phyloP scores from a whole-genome alignment of 2,888 invertebrate species.

The Enchytraeus crypticus region DNA sequence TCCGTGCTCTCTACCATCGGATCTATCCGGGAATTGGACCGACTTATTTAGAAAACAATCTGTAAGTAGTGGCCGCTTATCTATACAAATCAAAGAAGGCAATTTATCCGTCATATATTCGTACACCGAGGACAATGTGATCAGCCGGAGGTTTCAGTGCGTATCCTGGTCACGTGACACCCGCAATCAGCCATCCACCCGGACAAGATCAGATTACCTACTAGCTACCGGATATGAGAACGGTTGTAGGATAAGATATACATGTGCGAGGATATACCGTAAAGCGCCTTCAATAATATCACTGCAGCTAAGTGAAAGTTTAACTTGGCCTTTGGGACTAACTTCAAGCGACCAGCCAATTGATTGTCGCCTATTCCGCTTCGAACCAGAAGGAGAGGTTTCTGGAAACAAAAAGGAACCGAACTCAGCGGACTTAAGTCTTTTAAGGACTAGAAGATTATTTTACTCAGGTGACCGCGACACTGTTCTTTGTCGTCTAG shows the following conservation, averaged over 20 bases:
- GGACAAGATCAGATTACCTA: slow-evolving; percentile 10
- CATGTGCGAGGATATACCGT: slow-evolving; percentile 17
- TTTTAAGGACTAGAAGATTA: not conserved
- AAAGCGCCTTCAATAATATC: slow-evolving; percentile 4
- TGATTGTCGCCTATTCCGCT: slow-evolving; percentile 2
- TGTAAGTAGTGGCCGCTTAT: no score
- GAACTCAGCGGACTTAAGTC: no score
- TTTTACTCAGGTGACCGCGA: slow-evolving; percentile 1
- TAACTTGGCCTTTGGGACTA: slow-evolving; percentile 1
- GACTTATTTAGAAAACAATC: not conserved
- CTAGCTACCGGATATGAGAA: slow-evolving; percentile 18
- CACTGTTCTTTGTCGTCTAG: not conserved
- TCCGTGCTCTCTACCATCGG: slow-evolving; percentile 11
- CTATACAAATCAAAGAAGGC: no score
- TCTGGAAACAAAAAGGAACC: not conserved
- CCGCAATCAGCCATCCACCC: not conserved
- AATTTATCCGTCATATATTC: not conserved
- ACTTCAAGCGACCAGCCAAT: not conserved
- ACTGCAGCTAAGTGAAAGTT: slow-evolving; percentile 4
- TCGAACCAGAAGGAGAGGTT: not conserved
- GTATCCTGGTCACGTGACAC: slow-evolving; percentile 11
- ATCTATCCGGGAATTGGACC: slow-evolving; percentile 18
- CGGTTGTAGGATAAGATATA: slow-evolving; percentile 25
- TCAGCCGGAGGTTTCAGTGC: slow-evolving; percentile 10
- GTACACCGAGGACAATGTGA: not conserved